Percentiles rank a stretch among this genome's conserved stretches.
phyloP scores from a whole-genome alignment of 2,888 invertebrate genomes.

The Xylocampa areola region DNA sequence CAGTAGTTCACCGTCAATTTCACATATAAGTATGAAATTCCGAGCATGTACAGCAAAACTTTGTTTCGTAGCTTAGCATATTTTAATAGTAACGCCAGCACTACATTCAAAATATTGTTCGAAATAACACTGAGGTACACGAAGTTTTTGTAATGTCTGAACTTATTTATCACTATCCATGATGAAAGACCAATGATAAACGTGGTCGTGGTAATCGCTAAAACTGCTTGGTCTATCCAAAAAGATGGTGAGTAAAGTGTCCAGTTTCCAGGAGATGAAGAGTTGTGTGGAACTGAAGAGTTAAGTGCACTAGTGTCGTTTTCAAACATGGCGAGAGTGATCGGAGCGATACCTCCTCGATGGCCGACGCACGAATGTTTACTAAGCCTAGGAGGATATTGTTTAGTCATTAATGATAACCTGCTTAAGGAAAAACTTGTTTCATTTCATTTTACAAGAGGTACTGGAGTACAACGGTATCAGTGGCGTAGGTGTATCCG shows the following conservation, averaged over 20 bases:
- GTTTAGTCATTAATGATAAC: too few relatives aligned
- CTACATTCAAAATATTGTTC: slow-evolving; percentile 14
- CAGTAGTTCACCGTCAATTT: slow-evolving; percentile 30
- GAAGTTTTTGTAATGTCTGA: slow-evolving; percentile 43
- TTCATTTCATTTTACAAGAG: too few relatives aligned
- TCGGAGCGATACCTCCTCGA: background rate
- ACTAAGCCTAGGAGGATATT: background rate
- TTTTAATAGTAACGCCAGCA: background rate
- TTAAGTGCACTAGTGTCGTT: slow-evolving; percentile 6
- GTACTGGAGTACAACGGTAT: too few relatives aligned
- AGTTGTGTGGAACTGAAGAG: background rate
- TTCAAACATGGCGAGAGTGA: slow-evolving; percentile 11
- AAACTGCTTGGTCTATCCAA: slow-evolving; percentile 1
- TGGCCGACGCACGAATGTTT: background rate
- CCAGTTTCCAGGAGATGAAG: background rate
- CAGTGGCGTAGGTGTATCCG: too few relatives aligned
- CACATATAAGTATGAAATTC: slow-evolving; percentile 24
- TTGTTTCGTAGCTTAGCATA: background rate
- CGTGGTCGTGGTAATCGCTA: slow-evolving; percentile 5
- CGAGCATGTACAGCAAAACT: background rate
- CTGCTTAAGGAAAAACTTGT: too few relatives aligned
- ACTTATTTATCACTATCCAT: slow-evolving; percentile 37
- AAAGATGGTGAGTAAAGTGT: background rate
- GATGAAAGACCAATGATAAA: slow-evolving; percentile 31
- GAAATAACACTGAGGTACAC: slow-evolving; percentile 37